phyloP scores from a whole-genome alignment of 2,797 vertebrate genomes.

The Microchirus variegatus region DNA sequence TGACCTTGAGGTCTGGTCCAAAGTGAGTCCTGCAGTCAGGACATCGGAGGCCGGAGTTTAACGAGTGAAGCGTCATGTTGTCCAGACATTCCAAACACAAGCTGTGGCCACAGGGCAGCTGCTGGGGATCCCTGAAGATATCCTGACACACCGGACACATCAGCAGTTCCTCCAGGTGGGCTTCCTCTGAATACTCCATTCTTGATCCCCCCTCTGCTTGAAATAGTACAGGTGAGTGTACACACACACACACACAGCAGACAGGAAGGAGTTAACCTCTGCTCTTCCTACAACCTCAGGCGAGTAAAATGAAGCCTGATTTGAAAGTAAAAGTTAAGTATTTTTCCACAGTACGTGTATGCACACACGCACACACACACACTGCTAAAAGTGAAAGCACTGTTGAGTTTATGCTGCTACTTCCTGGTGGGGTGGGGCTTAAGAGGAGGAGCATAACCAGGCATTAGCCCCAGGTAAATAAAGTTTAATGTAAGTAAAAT shows the following conservation, averaged over 20 bases:
- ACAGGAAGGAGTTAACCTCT: slow-evolving; percentile 6
- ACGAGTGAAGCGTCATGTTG: slow-evolving; percentile 42
- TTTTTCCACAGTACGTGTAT: not conserved
- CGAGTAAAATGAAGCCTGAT: not conserved
- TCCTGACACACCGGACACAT: slow-evolving; percentile 73
- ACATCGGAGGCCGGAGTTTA: slow-evolving; percentile 53
- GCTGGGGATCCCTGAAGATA: slow-evolving; percentile 67
- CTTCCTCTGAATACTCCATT: slow-evolving; percentile 42
- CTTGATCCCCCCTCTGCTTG: not conserved
- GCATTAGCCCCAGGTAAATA: too few species aligned
- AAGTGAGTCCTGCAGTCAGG: slow-evolving; percentile 65
- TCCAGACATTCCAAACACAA: slow-evolving; percentile 63
- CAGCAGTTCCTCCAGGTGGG: slow-evolving; percentile 53
- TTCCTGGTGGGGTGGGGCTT: slow-evolving; percentile 37
- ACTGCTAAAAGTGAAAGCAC: slow-evolving; percentile 49
- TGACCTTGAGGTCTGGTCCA: not conserved
- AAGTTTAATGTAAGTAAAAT: too few species aligned
- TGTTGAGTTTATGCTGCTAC: not conserved
- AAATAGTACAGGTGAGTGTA: not conserved
- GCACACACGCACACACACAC: too few species aligned
- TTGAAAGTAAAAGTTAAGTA: not conserved
- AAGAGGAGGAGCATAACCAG: too few species aligned
- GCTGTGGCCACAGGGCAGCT: slow-evolving; percentile 76
- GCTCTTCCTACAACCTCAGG: too few species aligned
- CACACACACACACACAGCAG: not conserved